A percentile compares a stretch with the other conserved stretches of the same genome.
These are phyloP conservation scores for Eulithis testata DNA, from an alignment of 2,888 invertebrate species.

Conservation along the genomic window DNA sequence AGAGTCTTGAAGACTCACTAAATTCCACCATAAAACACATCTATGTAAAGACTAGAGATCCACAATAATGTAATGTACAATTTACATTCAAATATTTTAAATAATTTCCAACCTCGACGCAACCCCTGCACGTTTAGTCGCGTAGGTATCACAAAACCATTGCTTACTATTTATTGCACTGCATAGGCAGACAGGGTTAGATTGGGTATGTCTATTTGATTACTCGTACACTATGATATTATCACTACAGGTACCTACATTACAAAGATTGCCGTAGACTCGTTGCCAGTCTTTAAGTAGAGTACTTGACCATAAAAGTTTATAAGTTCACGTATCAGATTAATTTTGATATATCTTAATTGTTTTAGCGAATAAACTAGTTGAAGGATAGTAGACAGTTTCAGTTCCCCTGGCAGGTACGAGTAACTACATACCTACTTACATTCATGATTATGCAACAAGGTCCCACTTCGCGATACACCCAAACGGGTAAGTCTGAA, in stretches of 20 bases:
- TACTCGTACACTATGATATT: slow-evolving; percentile 18
- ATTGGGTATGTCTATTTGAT: slow-evolving; percentile 6
- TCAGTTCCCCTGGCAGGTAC: background rate
- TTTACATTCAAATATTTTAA: slow-evolving; percentile 33
- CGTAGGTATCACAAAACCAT: slow-evolving; percentile 37
- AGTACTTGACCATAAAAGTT: too few relatives aligned
- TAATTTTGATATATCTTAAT: background rate
- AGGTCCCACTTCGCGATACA: slow-evolving; percentile 35
- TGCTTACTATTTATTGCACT: slow-evolving; percentile 33
- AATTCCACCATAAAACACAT: slow-evolving; percentile 28
- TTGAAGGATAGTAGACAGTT: background rate
- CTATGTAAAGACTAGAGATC: slow-evolving; percentile 24
- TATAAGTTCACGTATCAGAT: background rate
- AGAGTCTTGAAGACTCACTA: slow-evolving; percentile 36
- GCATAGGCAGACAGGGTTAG: slow-evolving; percentile 13
- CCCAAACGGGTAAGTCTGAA: slow-evolving; percentile 23
- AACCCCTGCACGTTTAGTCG: slow-evolving; percentile 4
- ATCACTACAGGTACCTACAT: background rate
- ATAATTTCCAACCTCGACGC: slow-evolving; percentile 29
- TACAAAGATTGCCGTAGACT: slow-evolving; percentile 5
- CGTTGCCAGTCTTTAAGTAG: too few relatives aligned
- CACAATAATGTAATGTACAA: slow-evolving; percentile 34
- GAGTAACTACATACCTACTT: background rate
- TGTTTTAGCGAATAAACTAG: background rate
- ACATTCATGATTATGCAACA: slow-evolving; percentile 16